Base-by-base conservation (phyloP, 2,797 vertebrate genomes). In the Pseudochromis fuscus region DNA sequence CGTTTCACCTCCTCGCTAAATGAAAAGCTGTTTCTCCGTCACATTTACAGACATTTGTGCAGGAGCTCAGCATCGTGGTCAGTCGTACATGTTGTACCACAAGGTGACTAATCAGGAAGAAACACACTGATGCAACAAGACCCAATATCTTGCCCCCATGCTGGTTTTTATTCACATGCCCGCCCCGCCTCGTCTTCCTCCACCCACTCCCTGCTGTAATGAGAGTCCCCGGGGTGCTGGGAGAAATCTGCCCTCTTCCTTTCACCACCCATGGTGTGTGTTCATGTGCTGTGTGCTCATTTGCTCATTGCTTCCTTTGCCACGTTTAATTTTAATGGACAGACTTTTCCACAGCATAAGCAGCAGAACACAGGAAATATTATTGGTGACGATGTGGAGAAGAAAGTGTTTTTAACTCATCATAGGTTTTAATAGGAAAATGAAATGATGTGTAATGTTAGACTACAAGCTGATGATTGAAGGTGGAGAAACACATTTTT, bases 171-270 rank as follows among this genome's bases (percentile, higher is more conserved):
- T 77, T 68, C 87, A 76, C 84, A 78, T 53, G 37, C 70, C 24
- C 15, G n/a, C 75, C 73, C 59, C 42, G 23, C 82, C 64, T 7
- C 15, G 70, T 84, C 67, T 77, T 63, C 45, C 71, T 73, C 75
- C 82, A 86, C 82, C 84, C 83, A 87, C 87, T 83, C 67, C 48
- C 74, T 35, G 88, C 83, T 69, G 85, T 92, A 91, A 92, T 89
- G 87, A 91, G 87, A 72, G 64, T 70, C 83, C 86, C 87, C 0
- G 60, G 81, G 62, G 87, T 2, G 63, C 69, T 8, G 53, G 53
- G 61, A 38, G 19, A 72, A 79, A 83, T 66, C 64, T 64, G 52
- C 75, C 86, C 70, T 69, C 81, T 66, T 33, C 72, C 55, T 77
- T 68, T 30, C 35, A 49, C 83, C 72, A 59, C 87, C 82, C 27